A percentile compares a stretch with the other conserved stretches of the same genome.
These are phyloP conservation scores for Mormyrus proboscirostris DNA, from an alignment of 2,797 vertebrate genomes.

Conservation along the genomic window DNA sequence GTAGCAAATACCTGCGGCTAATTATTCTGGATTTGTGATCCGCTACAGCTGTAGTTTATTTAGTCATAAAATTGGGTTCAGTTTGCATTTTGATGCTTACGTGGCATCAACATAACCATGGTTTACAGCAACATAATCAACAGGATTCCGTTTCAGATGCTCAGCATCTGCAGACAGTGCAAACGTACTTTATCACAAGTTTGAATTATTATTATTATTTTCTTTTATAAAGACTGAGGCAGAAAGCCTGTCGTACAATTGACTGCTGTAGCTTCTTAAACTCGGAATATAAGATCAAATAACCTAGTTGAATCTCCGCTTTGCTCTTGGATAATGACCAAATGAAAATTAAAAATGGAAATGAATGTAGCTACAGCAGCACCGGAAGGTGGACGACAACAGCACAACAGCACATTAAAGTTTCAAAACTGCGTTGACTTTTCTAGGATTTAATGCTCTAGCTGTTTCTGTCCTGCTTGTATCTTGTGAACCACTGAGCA, in stretches of 20 bases:
- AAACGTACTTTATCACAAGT: not conserved
- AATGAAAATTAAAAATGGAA: not conserved
- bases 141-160: not conserved
- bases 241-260: not conserved
- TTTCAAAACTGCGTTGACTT: not conserved
- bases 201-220: not conserved
- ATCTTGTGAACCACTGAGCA: not conserved
- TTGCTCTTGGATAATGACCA: not conserved
- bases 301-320: not conserved
- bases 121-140: not conserved
- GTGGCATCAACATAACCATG: not conserved
- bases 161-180: not conserved
- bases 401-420: not conserved
- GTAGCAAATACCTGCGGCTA: not conserved
- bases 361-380: not conserved
- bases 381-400: not conserved
- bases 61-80: not conserved
- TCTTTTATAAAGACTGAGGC: not conserved
- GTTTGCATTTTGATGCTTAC: not conserved
- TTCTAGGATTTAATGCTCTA: not conserved
- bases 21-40: not conserved
- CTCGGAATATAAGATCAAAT: not conserved
- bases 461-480: not conserved
- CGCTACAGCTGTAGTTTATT: not conserved
- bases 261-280: not conserved